phyloP scores from a whole-genome alignment of 2,888 invertebrate genomes.

The Platycnemis pennipes region DNA sequence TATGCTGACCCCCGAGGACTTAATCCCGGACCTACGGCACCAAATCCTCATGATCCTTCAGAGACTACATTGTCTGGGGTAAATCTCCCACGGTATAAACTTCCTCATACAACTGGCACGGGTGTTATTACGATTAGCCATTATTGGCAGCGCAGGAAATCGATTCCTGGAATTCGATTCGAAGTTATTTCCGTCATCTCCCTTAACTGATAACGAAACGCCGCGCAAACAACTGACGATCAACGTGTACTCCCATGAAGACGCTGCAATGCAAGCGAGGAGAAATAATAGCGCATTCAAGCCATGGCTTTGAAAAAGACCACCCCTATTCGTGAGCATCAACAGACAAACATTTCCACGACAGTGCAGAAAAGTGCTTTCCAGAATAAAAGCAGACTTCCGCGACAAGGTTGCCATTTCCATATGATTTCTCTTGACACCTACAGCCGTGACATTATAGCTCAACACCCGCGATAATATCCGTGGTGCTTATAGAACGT shows the following conservation, averaged over 20 bases:
- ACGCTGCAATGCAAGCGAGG: background rate
- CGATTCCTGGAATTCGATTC: slow-evolving; percentile 28
- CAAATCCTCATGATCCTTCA: background rate
- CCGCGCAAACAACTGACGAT: background rate
- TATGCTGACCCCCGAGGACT: too few relatives aligned
- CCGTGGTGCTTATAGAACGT: too few relatives aligned
- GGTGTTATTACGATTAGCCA: background rate
- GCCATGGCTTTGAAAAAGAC: background rate
- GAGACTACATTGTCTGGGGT: too few relatives aligned
- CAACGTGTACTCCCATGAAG: background rate
- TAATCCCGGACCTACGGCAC: too few relatives aligned
- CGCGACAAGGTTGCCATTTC: too few relatives aligned
- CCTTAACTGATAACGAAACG: background rate
- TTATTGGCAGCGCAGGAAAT: background rate
- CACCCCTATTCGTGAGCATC: background rate
- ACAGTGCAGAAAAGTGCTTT: background rate
- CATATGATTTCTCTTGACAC: too few relatives aligned
- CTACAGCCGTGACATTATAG: too few relatives aligned
- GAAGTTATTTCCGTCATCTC: background rate
- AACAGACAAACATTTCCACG: background rate
- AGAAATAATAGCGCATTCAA: background rate
- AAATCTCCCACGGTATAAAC: background rate
- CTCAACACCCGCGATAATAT: too few relatives aligned
- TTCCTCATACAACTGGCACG: slow-evolving; percentile 6
- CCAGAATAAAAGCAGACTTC: too few relatives aligned